Percentiles rank a stretch among this genome's conserved stretches.
phyloP scores from a whole-genome alignment of 2,797 vertebrate species.

The Meda fulgida region DNA sequence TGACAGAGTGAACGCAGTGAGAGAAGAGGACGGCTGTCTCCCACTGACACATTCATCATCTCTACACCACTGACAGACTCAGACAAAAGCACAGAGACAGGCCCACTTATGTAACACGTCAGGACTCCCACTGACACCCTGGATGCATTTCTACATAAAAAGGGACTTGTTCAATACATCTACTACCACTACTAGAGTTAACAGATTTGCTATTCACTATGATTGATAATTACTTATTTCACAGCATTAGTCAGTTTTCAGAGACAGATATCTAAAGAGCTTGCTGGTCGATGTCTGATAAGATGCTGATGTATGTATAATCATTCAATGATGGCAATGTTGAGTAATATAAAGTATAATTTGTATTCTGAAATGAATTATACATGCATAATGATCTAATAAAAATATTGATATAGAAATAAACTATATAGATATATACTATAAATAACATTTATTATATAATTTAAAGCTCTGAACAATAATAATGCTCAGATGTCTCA shows the following conservation, averaged over 20 bases:
- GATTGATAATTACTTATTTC: not conserved
- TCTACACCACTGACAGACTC: constrained; percentile 42
- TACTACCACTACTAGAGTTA: constrained; percentile 22
- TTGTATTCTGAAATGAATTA: not conserved
- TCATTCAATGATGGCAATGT: not conserved
- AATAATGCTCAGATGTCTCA: too few relatives aligned
- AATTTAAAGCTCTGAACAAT: not conserved
- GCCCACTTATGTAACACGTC: constrained; percentile 54
- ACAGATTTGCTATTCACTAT: not conserved
- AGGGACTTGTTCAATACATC: not conserved
- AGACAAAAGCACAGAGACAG: constrained; percentile 51
- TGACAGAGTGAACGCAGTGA: constrained; percentile 36
- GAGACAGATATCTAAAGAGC: not conserved
- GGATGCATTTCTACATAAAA: constrained; percentile 35
- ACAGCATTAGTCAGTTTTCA: not conserved
- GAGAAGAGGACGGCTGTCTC: constrained; percentile 53
- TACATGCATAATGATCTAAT: not conserved
- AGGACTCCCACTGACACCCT: constrained; percentile 35
- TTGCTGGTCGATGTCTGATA: not conserved
- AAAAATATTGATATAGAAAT: not conserved
- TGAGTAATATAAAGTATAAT: not conserved
- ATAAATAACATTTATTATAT: not conserved
- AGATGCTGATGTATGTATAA: not conserved
- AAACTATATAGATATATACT: not conserved
- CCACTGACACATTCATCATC: constrained; percentile 56